Conservation (phyloP, 2,113 vertebrate genomes). For the Rhinoptilus africanus region DNA sequence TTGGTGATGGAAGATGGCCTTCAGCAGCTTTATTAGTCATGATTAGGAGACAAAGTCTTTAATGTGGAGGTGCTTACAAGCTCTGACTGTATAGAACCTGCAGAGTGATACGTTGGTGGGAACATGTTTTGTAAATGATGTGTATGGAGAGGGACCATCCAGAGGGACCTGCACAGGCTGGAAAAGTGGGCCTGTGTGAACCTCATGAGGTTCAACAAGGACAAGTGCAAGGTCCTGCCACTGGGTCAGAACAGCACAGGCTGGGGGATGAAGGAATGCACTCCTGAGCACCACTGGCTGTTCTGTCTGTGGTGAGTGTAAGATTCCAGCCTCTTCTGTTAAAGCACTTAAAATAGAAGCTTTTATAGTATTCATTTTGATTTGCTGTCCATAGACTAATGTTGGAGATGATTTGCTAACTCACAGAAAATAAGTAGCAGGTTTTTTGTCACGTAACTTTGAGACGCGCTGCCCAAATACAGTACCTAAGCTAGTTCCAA, state of each 20-base stretch:
- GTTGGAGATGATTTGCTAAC: not conserved
- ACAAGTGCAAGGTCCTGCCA: not conserved
- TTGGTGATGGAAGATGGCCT: not conserved
- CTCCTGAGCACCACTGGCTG: not conserved
- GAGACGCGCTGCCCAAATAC: not conserved
- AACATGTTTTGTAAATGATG: rapidly evolving
- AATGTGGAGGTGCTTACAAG: not conserved
- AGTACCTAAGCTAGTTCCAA: not conserved
- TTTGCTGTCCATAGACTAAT: not conserved
- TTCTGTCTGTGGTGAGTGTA: not conserved
- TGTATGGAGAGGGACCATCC: not conserved
- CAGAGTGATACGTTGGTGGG: not conserved
- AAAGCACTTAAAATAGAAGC: not conserved
- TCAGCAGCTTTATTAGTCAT: not conserved
- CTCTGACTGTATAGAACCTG: not conserved
- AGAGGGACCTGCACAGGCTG: not conserved
- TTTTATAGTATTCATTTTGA: not conserved
- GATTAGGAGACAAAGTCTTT: not conserved
- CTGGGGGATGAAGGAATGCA: not conserved
- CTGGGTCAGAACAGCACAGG: not conserved
- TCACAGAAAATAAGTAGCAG: not conserved
- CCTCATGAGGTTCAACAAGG: not conserved
- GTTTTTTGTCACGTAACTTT: not conserved
- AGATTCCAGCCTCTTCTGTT: not conserved
- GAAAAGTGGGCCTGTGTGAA: not conserved